A percentile compares a stretch with the other conserved stretches of the same genome.
These are phyloP conservation scores for Morone chrysops DNA, from an alignment of 2,113 vertebrate genomes.

Conservation along the genomic window DNA sequence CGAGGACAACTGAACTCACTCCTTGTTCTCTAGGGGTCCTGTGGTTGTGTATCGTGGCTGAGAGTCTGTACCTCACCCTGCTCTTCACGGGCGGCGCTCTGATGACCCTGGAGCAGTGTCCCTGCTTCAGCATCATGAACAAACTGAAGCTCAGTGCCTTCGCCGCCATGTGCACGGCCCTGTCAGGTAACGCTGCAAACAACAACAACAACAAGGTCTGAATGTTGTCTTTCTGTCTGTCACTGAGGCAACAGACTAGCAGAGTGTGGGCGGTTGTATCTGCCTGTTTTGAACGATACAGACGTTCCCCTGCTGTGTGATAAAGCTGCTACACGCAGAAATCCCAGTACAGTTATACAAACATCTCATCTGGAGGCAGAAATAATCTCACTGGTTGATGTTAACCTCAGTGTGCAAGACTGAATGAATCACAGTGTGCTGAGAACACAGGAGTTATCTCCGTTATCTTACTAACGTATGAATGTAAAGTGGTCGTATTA, in stretches of 20 bases:
- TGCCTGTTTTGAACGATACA: not conserved
- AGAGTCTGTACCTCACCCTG: conserved; percentile 87
- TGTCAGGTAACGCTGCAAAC: conserved; percentile 85
- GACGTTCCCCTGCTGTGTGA: not conserved
- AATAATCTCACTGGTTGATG: not conserved
- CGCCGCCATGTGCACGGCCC: conserved; percentile 89
- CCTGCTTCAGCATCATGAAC: conserved; percentile 84
- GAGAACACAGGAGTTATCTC: too few relatives aligned
- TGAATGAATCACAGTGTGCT: too few relatives aligned
- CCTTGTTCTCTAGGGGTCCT: conserved; percentile 83
- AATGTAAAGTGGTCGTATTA: too few relatives aligned
- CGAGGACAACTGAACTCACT: conserved; percentile 9
- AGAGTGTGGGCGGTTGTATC: not conserved
- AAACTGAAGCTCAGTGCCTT: conserved; percentile 91
- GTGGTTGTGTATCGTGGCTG: conserved; percentile 90
- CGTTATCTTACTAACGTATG: too few relatives aligned
- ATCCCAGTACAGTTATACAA: conserved; percentile 2
- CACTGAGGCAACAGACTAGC: not conserved
- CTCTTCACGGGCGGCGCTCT: conserved; percentile 86
- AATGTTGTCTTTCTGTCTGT: not conserved
- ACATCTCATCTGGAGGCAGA: not conserved
- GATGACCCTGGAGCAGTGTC: conserved; percentile 86
- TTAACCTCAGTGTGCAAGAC: not conserved
- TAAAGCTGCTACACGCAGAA: not conserved
- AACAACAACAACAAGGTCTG: not conserved